Conservation (phyloP, 1,140 invertebrate genomes). For the Brachionus plicatilis region DNA sequence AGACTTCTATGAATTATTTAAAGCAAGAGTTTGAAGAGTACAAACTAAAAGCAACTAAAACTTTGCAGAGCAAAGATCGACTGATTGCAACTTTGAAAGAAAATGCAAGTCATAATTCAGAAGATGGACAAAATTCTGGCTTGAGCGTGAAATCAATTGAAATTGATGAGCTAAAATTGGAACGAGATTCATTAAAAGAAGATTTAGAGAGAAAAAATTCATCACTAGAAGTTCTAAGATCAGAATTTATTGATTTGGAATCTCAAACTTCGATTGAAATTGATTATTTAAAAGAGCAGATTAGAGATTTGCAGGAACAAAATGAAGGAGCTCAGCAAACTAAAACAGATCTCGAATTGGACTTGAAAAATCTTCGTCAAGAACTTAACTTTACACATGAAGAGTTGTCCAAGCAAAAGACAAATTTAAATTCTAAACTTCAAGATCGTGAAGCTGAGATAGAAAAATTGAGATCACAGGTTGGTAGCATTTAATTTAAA, state of each 20-base stretch:
- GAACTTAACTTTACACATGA: slow-evolving; percentile 62
- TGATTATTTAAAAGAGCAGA: slow-evolving; percentile 48
- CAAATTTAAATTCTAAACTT: slow-evolving; percentile 58
- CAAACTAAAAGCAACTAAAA: slow-evolving; percentile 63
- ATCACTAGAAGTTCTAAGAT: slow-evolving; percentile 58
- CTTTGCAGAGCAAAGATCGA: slow-evolving; percentile 67
- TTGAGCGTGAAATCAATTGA: slow-evolving; percentile 48
- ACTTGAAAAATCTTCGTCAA: slow-evolving; percentile 48
- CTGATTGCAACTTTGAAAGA: slow-evolving; percentile 65
- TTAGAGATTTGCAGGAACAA: slow-evolving; percentile 48
- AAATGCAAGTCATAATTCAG: slow-evolving; percentile 51
- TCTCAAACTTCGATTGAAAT: slow-evolving; percentile 45
- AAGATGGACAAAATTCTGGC: slow-evolving; percentile 48
- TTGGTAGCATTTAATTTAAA: slow-evolving; percentile 42
- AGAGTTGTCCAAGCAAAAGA: slow-evolving; percentile 60
- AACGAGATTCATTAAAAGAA: slow-evolving; percentile 62
- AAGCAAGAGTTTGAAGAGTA: slow-evolving; percentile 58
- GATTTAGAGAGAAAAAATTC: slow-evolving; percentile 61
- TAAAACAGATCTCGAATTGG: not conserved
- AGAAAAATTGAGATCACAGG: slow-evolving; percentile 61
- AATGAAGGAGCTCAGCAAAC: slow-evolving; percentile 45
- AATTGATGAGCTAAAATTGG: slow-evolving; percentile 59
- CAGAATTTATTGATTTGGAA: slow-evolving; percentile 60
- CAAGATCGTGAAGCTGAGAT: slow-evolving; percentile 64
- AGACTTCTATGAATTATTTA: slow-evolving; percentile 48